Evolutionary conservation across 2,888 invertebrate species (phyloP).

Genomic region (Dryomyza anilis): DNA sequence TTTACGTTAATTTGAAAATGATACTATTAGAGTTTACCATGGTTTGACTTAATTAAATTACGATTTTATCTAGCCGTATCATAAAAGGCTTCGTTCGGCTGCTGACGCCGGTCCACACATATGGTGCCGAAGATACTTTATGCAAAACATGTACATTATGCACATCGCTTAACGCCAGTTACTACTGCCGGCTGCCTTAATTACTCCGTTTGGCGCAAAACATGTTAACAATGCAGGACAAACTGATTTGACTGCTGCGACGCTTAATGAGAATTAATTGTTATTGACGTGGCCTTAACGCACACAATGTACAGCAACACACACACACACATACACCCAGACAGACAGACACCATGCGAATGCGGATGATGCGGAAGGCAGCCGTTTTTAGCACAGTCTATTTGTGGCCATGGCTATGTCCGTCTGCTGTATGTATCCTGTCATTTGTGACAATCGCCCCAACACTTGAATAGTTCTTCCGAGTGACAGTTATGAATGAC

Average conservation of each 20-base stretch:
- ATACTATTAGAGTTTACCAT: too few relatives aligned
- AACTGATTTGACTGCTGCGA: neutral
- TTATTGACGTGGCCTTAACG: neutral
- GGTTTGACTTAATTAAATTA: too few relatives aligned
- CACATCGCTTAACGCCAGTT: too few relatives aligned
- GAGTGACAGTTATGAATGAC: constrained; percentile 5
- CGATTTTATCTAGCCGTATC: too few relatives aligned
- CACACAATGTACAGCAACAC: neutral
- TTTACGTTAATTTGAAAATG: too few relatives aligned
- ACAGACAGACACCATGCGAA: neutral
- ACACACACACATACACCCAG: neutral
- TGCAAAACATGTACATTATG: too few relatives aligned
- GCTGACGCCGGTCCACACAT: too few relatives aligned
- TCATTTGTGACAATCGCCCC: neutral
- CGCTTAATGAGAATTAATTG: constrained; percentile 1
- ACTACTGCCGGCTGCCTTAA: too few relatives aligned
- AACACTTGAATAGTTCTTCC: neutral
- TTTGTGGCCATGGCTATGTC: neutral
- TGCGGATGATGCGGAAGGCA: neutral
- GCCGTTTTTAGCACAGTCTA: neutral
- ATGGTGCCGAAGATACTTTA: too few relatives aligned
- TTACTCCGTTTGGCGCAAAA: too few relatives aligned
- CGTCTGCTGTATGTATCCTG: neutral
- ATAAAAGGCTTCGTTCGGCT: too few relatives aligned
- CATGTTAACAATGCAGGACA: neutral